Evolutionary conservation across 2,888 invertebrate genomes (phyloP), one percentile per base, ranked within the genome.

Genomic region (Agrotis ipsilon): DNA sequence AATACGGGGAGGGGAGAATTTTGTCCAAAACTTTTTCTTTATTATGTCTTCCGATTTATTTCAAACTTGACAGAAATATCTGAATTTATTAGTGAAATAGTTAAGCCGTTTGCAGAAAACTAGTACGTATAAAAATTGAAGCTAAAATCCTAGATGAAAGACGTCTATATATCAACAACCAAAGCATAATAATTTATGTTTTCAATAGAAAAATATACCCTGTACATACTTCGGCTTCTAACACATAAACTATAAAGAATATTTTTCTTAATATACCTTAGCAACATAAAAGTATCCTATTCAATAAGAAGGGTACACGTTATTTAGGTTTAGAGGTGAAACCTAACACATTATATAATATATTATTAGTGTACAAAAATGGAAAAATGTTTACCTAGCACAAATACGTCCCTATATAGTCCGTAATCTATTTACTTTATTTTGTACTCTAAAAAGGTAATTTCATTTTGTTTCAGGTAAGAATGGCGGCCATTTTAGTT

Each of bases 401-500:
- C 19, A 11, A 49, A 61, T 43, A 65, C n/a, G 7, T 63, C 14
- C 16, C 14, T 46, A 21, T 48, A 48, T 13, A 24, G 27, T 32
- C 14, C 46, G 6, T 67, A 48, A 43, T 48, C 14, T 48, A 27
- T 39, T 51, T 51, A 57, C 7, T 54, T 52, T 18, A 60, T 27
- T 74, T 63, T 55, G 7, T 78, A 81, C 81, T 81, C 24, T 32
- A 61, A 72, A 49, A 75, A 51, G 18, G 19, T 46, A 54, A 79
- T 74, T 82, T 64, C 4, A 67, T 67, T 39, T 76, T 80, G 75
- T 79, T 79, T 65, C 78, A 79, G 78, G 78, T 79, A 79, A 79
- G 14, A 24, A 66, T 54, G 52, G 27, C 52, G 11, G 45, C 60
- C n/a, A 62, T 70, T 39, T 81, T 57, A 39, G 43, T 67, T 51